phyloP scores from a whole-genome alignment of 2,113 vertebrate genomes.

The Acanthisitta chloris region DNA sequence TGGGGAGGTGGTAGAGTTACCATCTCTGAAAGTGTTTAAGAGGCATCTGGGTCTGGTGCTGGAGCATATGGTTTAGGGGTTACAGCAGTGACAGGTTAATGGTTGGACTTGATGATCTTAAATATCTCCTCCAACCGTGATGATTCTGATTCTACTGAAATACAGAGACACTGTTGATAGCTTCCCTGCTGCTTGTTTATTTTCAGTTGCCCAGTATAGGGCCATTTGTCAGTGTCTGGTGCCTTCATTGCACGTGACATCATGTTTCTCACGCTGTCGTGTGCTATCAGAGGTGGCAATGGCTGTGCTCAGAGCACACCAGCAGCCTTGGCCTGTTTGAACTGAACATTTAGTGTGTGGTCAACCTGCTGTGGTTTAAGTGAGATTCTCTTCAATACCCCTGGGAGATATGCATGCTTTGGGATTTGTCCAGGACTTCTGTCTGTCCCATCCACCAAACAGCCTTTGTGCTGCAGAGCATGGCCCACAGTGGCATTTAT shows the following conservation, averaged over 20 bases:
- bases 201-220: not conserved
- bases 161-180: not conserved
- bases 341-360: fast-evolving
- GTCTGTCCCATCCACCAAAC: not conserved
- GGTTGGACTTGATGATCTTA: too few relatives aligned
- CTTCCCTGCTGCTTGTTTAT: not conserved
- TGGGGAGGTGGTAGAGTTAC: too few relatives aligned
- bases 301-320: not conserved
- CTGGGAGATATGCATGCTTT: not conserved
- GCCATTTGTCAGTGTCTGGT: not conserved
- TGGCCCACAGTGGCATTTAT: not conserved
- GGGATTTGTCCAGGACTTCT: not conserved
- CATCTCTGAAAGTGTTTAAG: too few relatives aligned
- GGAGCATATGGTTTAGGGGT: too few relatives aligned
- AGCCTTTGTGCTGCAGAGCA: not conserved
- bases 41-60: too few relatives aligned
- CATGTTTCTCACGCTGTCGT: fast-evolving
- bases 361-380: not conserved
- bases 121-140: too few relatives aligned
- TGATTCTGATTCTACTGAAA: too few relatives aligned
- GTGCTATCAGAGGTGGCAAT: not conserved
- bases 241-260: not conserved
- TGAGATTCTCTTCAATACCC: not conserved
- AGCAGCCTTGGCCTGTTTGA: not conserved
- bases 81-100: too few relatives aligned